Evolutionary conservation across 2,113 vertebrate species (phyloP).

Genomic region (Calyptomena viridis): DNA sequence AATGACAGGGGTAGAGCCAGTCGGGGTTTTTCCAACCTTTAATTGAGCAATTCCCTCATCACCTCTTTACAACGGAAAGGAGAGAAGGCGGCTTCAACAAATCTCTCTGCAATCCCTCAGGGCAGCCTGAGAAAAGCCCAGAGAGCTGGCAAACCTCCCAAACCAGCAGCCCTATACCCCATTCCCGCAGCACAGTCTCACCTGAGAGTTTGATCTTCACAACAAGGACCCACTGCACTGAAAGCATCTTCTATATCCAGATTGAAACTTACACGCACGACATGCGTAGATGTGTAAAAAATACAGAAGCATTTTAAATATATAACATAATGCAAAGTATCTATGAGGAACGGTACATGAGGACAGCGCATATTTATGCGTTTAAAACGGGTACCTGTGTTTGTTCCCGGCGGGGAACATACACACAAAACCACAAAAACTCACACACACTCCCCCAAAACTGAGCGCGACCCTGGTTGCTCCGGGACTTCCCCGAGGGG

Average conservation of each 20-base stretch:
- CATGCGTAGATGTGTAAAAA: fast-evolving
- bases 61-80: neutral
- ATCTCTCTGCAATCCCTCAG: neutral
- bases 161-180: neutral
- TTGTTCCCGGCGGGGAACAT: neutral
- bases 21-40: neutral
- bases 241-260: neutral
- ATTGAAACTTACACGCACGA: neutral
- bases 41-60: neutral
- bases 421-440: neutral
- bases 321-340: neutral
- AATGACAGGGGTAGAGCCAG: neutral
- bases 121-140: neutral
- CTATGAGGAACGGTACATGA: fast-evolving
- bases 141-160: neutral
- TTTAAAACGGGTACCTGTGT: neutral
- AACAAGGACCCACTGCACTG: fast-evolving
- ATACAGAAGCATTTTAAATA: fast-evolving
- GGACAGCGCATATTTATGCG: fast-evolving
- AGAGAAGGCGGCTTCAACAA: neutral
- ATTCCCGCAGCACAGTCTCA: no score
- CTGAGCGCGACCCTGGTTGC: no score
- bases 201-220: neutral
- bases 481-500: neutral
- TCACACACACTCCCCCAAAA: neutral